These are phyloP conservation scores for Gastracanthus pulcherrimus DNA, from an alignment of 2,888 invertebrate species.

Conservation along the genomic window DNA sequence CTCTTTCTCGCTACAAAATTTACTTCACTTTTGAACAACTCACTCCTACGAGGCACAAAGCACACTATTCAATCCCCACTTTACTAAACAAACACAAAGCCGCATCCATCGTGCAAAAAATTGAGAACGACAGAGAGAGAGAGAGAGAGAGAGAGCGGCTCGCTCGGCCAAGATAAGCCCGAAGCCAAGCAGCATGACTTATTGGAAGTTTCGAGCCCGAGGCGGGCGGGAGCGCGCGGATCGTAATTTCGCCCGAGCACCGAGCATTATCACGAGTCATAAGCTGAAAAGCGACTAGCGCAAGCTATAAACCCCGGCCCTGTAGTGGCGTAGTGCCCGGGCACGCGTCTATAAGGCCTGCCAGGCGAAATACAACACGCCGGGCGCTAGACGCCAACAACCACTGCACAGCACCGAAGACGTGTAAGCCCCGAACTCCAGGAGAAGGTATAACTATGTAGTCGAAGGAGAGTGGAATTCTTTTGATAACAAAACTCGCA, in stretches of 20 bases:
- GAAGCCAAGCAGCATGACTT: neutral
- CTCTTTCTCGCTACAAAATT: neutral
- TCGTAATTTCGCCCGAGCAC: neutral
- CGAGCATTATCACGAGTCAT: slow-evolving; percentile 18
- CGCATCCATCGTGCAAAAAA: neutral
- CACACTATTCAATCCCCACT: too few relatives aligned
- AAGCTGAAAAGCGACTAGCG: slow-evolving; percentile 14
- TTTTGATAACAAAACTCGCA: slow-evolving; percentile 63
- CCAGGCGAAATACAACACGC: neutral
- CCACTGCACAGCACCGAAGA: neutral
- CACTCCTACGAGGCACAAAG: too few relatives aligned
- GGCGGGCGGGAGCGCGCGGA: too few relatives aligned
- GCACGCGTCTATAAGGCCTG: neutral
- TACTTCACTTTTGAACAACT: neutral
- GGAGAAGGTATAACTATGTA: neutral
- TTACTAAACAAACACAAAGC: neutral
- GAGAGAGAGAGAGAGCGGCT: too few relatives aligned
- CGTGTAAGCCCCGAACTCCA: neutral
- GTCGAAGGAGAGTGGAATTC: slow-evolving; percentile 57
- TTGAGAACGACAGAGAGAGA: neutral
- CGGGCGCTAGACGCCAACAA: neutral
- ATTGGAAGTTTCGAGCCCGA: neutral
- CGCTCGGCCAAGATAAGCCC: neutral
- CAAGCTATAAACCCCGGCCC: slow-evolving; percentile 16
- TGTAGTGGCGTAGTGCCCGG: neutral